These are phyloP conservation scores for Egretta garzetta DNA, from an alignment of 2,113 vertebrate genomes.

Conservation along the genomic window DNA sequence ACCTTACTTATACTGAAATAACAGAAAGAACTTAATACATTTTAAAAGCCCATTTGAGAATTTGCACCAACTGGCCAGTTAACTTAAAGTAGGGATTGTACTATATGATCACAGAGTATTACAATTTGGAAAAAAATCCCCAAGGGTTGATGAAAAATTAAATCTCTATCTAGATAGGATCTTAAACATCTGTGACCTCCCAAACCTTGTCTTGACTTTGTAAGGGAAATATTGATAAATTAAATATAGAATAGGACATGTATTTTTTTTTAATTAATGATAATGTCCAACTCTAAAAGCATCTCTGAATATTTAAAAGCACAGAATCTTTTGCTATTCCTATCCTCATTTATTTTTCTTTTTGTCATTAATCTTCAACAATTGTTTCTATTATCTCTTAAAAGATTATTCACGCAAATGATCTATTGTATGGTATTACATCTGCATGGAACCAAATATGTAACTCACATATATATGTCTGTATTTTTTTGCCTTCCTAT, in stretches of 20 bases:
- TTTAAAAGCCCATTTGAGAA: background rate
- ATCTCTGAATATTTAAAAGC: conserved; percentile 32
- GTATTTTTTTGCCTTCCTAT: background rate
- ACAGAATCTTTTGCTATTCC: background rate
- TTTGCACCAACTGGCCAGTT: background rate
- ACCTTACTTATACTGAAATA: background rate
- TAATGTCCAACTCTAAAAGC: background rate
- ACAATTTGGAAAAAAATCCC: background rate
- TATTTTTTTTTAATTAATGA: background rate
- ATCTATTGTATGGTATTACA: background rate
- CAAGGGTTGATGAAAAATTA: background rate
- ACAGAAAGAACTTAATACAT: background rate
- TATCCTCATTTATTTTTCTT: background rate
- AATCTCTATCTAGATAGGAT: background rate
- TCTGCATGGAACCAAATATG: background rate
- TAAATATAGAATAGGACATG: background rate
- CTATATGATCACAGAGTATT: background rate
- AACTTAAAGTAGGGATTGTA: background rate
- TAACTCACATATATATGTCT: background rate
- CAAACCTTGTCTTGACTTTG: background rate
- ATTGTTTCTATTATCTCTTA: background rate
- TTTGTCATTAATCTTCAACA: background rate
- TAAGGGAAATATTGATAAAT: background rate
- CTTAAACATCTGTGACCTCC: background rate
- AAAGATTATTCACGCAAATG: background rate